These are phyloP conservation scores for Pseudomyrmex gracilis DNA, from an alignment of 1,140 invertebrate species.

Conservation along the genomic window DNA sequence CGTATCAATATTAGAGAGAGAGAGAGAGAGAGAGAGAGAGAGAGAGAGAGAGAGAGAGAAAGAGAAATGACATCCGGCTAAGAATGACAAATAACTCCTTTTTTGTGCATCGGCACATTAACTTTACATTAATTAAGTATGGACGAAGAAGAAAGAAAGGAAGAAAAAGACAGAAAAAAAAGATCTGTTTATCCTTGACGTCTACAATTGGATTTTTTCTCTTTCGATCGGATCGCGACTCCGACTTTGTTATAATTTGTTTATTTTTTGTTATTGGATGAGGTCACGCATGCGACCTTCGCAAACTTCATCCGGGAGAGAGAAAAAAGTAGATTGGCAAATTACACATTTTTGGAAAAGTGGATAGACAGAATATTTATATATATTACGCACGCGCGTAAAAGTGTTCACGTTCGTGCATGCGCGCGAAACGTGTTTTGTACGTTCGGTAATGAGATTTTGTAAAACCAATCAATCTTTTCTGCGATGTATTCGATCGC, in stretches of 20 bases:
- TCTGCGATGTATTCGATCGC: conserved; percentile 8
- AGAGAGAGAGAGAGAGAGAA: neutral
- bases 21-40: neutral
- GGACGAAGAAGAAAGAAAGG: too few species aligned
- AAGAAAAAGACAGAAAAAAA: neutral
- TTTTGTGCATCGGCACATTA: conserved; percentile 7
- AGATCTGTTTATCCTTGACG: conserved; percentile 42
- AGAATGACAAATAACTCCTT: neutral
- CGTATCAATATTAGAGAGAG: neutral
- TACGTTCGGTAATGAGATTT: neutral
- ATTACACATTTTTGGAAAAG: too few species aligned
- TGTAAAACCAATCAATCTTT: conserved; percentile 1
- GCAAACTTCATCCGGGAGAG: conserved; percentile 25
- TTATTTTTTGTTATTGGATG: conserved; percentile 14
- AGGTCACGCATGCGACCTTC: conserved; percentile 49
- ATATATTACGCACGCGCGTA: too few species aligned
- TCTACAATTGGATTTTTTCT: conserved; percentile 36
- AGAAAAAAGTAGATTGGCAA: neutral
- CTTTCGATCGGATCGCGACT: conserved; percentile 9
- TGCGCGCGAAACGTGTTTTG: neutral
- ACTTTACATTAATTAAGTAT: conserved; percentile 38
- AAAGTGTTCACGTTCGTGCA: too few species aligned
- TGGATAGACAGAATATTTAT: too few species aligned
- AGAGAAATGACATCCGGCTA: neutral
- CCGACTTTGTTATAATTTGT: conserved; percentile 47